Evolutionary conservation across 2,113 vertebrate genomes (phyloP).

Genomic region (Nycticryphes semicollaris): DNA sequence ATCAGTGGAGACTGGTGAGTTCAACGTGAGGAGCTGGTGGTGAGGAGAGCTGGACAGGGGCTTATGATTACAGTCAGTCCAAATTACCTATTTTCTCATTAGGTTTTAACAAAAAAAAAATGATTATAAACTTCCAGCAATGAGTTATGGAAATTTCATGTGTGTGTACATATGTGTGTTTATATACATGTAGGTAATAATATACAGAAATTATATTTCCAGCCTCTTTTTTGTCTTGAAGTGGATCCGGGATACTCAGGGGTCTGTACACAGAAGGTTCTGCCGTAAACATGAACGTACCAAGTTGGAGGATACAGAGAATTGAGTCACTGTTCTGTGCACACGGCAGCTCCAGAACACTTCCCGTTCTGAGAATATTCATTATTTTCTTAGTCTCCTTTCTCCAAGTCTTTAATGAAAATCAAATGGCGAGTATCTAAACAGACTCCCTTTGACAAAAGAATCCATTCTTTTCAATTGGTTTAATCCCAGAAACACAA

Average conservation of each 20-base stretch:
- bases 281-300: not conserved
- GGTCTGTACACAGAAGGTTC: not conserved
- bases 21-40: not conserved
- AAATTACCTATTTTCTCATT: rapidly evolving
- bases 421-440: rapidly evolving
- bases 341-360: not conserved
- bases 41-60: not conserved
- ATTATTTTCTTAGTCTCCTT: not conserved
- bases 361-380: too few relatives aligned
- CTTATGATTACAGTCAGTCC: not conserved
- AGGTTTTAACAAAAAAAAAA: not conserved
- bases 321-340: not conserved
- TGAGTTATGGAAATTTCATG: rapidly evolving
- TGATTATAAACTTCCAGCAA: not conserved
- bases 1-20: not conserved
- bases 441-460: not conserved
- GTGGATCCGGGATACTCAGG: rapidly evolving
- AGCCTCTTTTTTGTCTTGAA: not conserved
- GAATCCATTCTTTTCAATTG: not conserved
- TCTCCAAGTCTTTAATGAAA: not conserved
- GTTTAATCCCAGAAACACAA: too few relatives aligned
- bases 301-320: not conserved
- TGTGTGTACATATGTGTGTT: rapidly evolving
- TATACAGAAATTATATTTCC: rapidly evolving
- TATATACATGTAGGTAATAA: rapidly evolving